Percentiles rank a stretch among this genome's conserved stretches.
phyloP scores from a whole-genome alignment of 2,797 vertebrate genomes.

The Apogon talboti region DNA sequence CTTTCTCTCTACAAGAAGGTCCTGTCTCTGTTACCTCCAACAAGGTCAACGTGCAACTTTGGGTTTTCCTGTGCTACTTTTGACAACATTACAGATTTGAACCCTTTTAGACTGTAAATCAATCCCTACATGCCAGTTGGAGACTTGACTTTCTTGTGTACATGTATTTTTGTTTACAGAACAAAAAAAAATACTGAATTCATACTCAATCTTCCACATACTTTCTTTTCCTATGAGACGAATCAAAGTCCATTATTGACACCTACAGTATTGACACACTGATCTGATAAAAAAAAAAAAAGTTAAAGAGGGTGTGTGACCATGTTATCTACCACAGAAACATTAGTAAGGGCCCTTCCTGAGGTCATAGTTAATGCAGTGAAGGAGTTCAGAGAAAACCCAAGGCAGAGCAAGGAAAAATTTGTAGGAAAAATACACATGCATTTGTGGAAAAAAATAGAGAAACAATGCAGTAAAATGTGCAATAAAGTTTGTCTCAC shows the following conservation, averaged over 20 bases:
- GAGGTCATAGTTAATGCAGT: slow-evolving; percentile 21
- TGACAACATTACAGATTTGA: too few relatives aligned
- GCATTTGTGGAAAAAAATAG: slow-evolving; percentile 20
- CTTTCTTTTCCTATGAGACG: neutral
- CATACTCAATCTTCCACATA: slow-evolving; percentile 5
- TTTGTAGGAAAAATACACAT: slow-evolving; percentile 25
- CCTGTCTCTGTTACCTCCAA: too few relatives aligned
- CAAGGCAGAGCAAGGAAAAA: slow-evolving; percentile 24
- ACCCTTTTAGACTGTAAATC: slow-evolving; percentile 1
- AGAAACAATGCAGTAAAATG: slow-evolving; percentile 8
- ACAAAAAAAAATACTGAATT: neutral
- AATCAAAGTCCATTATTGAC: slow-evolving; percentile 16
- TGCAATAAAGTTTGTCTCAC: slow-evolving; percentile 12
- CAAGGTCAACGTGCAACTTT: too few relatives aligned
- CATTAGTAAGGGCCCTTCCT: slow-evolving; percentile 21
- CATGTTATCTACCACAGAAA: slow-evolving; percentile 16
- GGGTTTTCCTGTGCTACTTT: too few relatives aligned
- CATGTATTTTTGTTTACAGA: neutral
- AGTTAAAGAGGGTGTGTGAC: neutral
- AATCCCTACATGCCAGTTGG: neutral
- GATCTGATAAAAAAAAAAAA: slow-evolving; percentile 15
- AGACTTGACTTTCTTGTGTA: neutral
- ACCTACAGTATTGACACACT: slow-evolving; percentile 17
- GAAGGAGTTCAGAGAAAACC: slow-evolving; percentile 16
- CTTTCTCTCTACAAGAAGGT: too few relatives aligned